Conservation (phyloP, 53 echinoderm and acorn worm genomes). For the Luidia sarsii region DNA sequence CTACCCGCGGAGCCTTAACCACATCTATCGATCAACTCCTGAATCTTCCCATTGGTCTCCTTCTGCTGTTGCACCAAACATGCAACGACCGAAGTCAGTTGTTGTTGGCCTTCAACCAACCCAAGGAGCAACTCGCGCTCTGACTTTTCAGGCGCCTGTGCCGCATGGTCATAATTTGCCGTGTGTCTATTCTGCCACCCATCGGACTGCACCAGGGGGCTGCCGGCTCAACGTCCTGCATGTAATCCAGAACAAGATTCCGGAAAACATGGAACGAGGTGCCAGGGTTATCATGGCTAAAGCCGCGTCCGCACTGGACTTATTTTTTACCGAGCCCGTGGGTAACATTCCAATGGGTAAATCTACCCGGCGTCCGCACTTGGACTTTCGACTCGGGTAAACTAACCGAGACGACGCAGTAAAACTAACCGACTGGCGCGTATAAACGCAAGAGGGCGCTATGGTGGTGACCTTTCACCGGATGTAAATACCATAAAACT, state of each 20-base stretch:
- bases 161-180: too few relatives aligned
- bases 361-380: too few relatives aligned
- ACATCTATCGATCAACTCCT: too few relatives aligned
- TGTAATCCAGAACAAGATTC: background rate
- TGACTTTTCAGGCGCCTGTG: background rate
- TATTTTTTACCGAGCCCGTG: too few relatives aligned
- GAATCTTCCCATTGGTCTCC: background rate
- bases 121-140: conserved; percentile 6
- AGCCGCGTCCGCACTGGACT: too few relatives aligned
- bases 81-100: background rate
- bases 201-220: background rate
- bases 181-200: background rate
- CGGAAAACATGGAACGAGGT: background rate
- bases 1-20: background rate
- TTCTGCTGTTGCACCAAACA: conserved; percentile 4
- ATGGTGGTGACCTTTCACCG: too few relatives aligned
- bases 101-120: conserved; percentile 1
- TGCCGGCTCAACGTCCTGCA: background rate
- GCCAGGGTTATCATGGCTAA: conserved; percentile 5
- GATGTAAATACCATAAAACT: too few relatives aligned
- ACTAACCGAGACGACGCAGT: too few relatives aligned
- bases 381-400: too few relatives aligned
- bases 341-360: too few relatives aligned
- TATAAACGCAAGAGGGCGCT: too few relatives aligned
- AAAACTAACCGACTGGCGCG: too few relatives aligned